Conservation (phyloP, 2,888 invertebrate genomes). For the Ormyrus pomaceus region DNA sequence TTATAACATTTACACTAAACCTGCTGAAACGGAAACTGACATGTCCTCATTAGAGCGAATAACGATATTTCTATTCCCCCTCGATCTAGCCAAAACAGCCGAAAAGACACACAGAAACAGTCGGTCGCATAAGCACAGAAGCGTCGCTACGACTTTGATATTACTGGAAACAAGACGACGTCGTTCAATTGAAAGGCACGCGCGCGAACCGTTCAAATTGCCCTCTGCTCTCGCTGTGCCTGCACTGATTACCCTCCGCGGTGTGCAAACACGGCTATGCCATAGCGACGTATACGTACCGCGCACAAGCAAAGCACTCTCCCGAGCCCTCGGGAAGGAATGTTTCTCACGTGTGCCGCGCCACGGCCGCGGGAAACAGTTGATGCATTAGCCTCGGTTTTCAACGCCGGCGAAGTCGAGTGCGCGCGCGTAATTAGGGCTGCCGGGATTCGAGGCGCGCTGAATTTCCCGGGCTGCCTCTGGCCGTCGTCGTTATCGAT, state of each 20-base stretch:
- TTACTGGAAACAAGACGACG: too few relatives aligned
- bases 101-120: too few relatives aligned
- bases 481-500: too few relatives aligned
- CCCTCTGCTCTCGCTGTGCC: not conserved
- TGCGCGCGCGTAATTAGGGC: constrained; percentile 35
- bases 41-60: too few relatives aligned
- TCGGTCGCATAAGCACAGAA: too few relatives aligned
- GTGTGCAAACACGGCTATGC: not conserved
- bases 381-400: constrained; percentile 42
- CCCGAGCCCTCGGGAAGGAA: not conserved
- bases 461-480: not conserved
- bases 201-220: constrained; percentile 29
- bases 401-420: constrained; percentile 27
- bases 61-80: too few relatives aligned
- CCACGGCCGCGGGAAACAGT: not conserved
- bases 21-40: too few relatives aligned
- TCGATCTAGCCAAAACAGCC: too few relatives aligned
- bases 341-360: not conserved
- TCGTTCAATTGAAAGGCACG: not conserved
- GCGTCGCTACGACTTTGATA: too few relatives aligned
- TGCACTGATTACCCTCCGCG: constrained; percentile 43
- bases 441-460: constrained; percentile 6
- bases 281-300: too few relatives aligned
- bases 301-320: not conserved
- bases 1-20: too few relatives aligned